These are phyloP conservation scores for Protomyctophum bolini DNA, from an alignment of 2,113 vertebrate species.

Conservation along the genomic window DNA sequence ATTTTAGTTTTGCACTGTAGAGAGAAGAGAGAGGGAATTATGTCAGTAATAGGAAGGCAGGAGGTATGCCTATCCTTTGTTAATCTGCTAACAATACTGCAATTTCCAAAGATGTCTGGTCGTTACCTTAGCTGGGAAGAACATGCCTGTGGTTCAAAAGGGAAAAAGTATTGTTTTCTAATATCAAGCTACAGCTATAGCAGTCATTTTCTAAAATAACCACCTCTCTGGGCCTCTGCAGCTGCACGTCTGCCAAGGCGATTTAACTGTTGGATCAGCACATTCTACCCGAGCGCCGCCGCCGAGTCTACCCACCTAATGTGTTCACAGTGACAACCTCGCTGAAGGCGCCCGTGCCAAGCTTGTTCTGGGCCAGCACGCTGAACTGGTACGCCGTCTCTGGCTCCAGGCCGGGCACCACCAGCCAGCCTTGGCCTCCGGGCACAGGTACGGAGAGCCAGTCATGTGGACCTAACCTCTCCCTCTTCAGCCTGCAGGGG, in stretches of 20 bases:
- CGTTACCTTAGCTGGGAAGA: too few relatives aligned
- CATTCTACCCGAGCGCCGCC: neutral
- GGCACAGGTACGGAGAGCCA: constrained; percentile 93
- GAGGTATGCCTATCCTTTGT: too few relatives aligned
- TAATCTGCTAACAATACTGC: too few relatives aligned
- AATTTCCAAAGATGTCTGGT: too few relatives aligned
- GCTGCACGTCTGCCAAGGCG: neutral
- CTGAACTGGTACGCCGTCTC: constrained; percentile 99
- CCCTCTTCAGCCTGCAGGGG: constrained; percentile 91
- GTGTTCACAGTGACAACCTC: constrained; percentile 99
- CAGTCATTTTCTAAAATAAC: neutral
- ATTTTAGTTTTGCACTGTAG: too few relatives aligned
- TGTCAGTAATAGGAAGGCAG: too few relatives aligned
- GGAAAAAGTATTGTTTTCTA: neutral
- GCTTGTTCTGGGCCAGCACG: constrained; percentile 96
- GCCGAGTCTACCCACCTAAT: constrained; percentile 83
- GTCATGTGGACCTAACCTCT: constrained; percentile 94
- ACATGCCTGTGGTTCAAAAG: neutral
- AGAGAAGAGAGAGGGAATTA: too few relatives aligned
- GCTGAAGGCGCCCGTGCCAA: constrained; percentile 97
- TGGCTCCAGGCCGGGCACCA: constrained; percentile 91
- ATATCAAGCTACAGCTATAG: neutral
- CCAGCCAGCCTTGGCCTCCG: constrained; percentile 86
- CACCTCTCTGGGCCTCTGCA: neutral
- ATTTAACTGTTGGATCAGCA: constrained; percentile 12